Conservation (phyloP, 2,113 vertebrate species). For the Gnathonemus echidnorhynchus region DNA sequence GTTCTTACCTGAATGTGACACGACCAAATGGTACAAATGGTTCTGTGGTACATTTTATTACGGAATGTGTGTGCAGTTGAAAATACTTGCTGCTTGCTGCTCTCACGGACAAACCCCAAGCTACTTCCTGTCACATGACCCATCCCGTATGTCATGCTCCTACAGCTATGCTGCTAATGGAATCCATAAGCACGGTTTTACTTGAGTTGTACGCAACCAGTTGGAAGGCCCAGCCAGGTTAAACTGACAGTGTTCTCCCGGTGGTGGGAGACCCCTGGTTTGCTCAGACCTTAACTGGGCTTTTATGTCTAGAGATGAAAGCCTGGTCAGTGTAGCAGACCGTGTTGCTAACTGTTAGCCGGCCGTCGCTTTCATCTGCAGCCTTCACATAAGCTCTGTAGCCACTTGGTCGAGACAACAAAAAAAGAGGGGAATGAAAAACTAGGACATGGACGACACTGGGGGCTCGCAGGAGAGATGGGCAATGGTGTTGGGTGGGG, state of each 20-base stretch:
- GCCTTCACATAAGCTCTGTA: constrained; percentile 40
- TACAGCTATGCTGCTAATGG: not conserved
- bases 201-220: not conserved
- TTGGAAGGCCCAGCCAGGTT: not conserved
- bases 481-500: not conserved
- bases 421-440: constrained; percentile 34
- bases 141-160: not conserved
- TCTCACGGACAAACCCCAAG: not conserved
- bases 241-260: not conserved
- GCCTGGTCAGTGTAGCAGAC: constrained; percentile 37
- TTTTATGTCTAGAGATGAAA: constrained; percentile 38
- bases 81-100: not conserved
- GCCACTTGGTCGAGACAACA: constrained; percentile 53
- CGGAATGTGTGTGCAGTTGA: not conserved
- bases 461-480: constrained; percentile 35
- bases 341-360: constrained; percentile 46
- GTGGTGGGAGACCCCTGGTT: not conserved
- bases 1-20: not conserved
- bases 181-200: not conserved
- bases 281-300: constrained; percentile 36
- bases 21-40: not conserved
- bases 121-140: constrained; percentile 3
- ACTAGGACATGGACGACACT: constrained; percentile 55
- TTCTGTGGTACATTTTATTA: not conserved
- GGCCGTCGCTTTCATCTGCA: constrained; percentile 54